These are phyloP conservation scores for Melanostigma gelatinosum DNA, from an alignment of 2,113 vertebrate genomes.

Conservation along the genomic window DNA sequence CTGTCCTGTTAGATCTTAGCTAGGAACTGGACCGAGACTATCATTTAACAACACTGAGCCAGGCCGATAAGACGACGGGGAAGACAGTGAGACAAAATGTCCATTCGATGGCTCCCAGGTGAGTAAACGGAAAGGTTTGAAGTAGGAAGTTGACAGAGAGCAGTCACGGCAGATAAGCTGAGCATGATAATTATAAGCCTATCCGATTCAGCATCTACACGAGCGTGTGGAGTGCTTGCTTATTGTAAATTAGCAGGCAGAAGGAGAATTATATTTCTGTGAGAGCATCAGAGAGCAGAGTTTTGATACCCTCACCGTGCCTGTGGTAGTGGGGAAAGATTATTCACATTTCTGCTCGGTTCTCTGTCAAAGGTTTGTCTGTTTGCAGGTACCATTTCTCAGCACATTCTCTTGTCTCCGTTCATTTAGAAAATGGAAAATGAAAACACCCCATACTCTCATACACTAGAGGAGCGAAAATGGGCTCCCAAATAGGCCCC, in stretches of 20 bases:
- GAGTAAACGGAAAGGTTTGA: conserved; percentile 46
- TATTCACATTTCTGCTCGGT: conserved; percentile 21
- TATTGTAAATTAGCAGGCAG: conserved; percentile 57
- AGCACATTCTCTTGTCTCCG: not conserved
- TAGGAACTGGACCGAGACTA: conserved; percentile 8
- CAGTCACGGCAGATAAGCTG: conserved; percentile 45
- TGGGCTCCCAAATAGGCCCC: not conserved
- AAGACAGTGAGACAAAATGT: conserved; percentile 19
- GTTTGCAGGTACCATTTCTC: not conserved
- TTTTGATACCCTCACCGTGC: conserved; percentile 23
- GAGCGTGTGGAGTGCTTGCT: conserved; percentile 40
- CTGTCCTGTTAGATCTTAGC: conserved; percentile 20
- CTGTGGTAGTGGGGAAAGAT: conserved; percentile 21
- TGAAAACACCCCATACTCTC: not conserved
- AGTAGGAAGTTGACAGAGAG: conserved; percentile 55
- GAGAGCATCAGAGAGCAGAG: conserved; percentile 34
- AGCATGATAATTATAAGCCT: conserved; percentile 55
- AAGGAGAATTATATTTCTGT: conserved; percentile 51
- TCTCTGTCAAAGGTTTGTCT: conserved; percentile 21
- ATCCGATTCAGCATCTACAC: conserved; percentile 55
- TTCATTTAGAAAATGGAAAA: not conserved
- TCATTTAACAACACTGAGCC: conserved; percentile 35
- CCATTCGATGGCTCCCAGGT: conserved; percentile 45
- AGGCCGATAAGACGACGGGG: conserved; percentile 26
- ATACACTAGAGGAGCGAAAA: not conserved